These are phyloP conservation scores for Enteromius anoplus DNA, from an alignment of 2,797 vertebrate genomes.

Conservation along the genomic window DNA sequence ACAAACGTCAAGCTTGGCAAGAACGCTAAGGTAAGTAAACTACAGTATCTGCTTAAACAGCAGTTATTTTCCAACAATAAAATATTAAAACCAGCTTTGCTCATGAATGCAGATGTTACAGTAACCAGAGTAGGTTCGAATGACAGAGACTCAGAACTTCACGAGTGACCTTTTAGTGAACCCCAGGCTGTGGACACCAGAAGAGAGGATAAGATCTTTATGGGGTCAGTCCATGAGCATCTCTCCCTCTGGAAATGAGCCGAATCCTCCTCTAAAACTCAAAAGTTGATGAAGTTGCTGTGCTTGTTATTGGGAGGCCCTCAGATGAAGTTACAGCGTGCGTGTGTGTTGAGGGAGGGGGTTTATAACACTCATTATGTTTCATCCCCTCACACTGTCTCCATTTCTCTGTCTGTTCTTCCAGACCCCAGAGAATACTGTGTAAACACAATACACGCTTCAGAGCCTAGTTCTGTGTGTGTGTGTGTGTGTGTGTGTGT, in stretches of 20 bases:
- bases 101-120: not conserved
- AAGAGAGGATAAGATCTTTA: constrained; percentile 28
- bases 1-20: not conserved
- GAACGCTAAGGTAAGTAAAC: not conserved
- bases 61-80: constrained; percentile 6
- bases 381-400: constrained; percentile 36
- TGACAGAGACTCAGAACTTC: not conserved
- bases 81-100: not conserved
- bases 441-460: constrained; percentile 34
- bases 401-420: constrained; percentile 40
- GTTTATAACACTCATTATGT: constrained; percentile 42
- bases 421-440: constrained; percentile 33
- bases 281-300: constrained; percentile 3
- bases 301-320: constrained; percentile 12
- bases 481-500: not conserved
- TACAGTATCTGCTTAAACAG: not conserved
- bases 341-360: constrained; percentile 6
- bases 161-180: constrained; percentile 15
- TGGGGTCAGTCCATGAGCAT: not conserved
- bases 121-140: not conserved
- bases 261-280: constrained; percentile 25
- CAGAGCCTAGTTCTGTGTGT: not conserved
- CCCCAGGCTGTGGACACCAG: constrained; percentile 19
- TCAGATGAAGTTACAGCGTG: constrained; percentile 23
- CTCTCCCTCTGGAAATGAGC: constrained; percentile 16